Percentiles rank a stretch among this genome's conserved stretches.
Conservation (phyloP, 1,140 invertebrate genomes). For the Tetramorium parvispinum region DNA sequence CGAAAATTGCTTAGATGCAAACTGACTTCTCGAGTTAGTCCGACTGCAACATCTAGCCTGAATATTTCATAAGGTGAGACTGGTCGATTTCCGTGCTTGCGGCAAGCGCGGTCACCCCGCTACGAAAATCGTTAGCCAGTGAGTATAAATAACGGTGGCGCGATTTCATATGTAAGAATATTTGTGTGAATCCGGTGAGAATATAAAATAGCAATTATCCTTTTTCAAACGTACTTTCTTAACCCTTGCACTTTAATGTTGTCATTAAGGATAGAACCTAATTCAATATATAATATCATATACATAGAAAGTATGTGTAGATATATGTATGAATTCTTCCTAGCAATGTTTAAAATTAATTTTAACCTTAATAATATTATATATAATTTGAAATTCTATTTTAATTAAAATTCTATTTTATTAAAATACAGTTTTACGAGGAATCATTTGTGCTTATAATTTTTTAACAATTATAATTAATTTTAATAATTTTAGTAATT, state of each 20-base stretch:
- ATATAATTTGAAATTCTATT: not conserved
- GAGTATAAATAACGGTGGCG: slow-evolving; percentile 55
- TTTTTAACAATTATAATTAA: not conserved
- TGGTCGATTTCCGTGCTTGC: slow-evolving; percentile 67
- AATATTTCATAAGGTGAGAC: slow-evolving; percentile 66
- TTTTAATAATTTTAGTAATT: not conserved
- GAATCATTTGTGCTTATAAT: not conserved
- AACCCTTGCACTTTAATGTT: not conserved
- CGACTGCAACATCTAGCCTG: slow-evolving; percentile 62
- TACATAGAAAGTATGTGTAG: not conserved
- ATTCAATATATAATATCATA: not conserved
- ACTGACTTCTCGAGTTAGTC: slow-evolving; percentile 47
- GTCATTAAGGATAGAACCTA: not conserved
- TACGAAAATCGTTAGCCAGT: slow-evolving; percentile 54
- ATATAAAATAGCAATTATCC: not conserved
- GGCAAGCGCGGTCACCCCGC: slow-evolving; percentile 29
- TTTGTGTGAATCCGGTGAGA: not conserved
- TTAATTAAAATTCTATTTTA: not conserved
- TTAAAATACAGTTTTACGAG: not conserved
- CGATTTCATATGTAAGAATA: not conserved
- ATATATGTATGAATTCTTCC: not conserved
- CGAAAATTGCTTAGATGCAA: slow-evolving; percentile 39
- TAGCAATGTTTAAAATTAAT: not conserved
- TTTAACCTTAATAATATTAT: not conserved
- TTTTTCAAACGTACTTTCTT: slow-evolving; percentile 5